phyloP scores from a whole-genome alignment of 2,113 vertebrate species.

The Erythrolamprus reginae region DNA sequence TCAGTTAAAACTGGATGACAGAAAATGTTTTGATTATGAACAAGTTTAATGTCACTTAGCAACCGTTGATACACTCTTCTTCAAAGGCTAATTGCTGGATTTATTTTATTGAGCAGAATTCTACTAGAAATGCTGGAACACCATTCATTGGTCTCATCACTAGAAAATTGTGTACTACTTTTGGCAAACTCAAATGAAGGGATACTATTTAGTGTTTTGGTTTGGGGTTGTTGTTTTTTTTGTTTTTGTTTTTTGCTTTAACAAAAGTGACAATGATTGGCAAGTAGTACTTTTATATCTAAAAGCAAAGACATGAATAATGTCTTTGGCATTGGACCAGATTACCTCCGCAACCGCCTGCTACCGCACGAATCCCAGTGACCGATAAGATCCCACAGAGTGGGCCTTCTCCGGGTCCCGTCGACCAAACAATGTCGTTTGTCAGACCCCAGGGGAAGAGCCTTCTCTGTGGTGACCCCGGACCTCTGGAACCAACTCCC shows the following conservation, averaged over 20 bases:
- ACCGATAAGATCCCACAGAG: no score
- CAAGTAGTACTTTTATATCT: background rate
- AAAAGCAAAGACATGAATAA: background rate
- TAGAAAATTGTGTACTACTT: background rate
- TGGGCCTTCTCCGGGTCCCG: no score
- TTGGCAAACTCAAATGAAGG: background rate
- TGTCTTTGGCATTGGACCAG: no score
- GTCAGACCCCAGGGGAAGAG: no score
- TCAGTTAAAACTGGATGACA: background rate
- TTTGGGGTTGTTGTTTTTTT: no score
- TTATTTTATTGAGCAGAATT: background rate
- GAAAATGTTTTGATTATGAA: background rate
- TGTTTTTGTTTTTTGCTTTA: slow-evolving; percentile 1
- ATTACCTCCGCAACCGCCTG: no score
- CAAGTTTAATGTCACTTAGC: background rate
- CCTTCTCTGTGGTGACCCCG: no score
- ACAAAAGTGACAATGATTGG: background rate
- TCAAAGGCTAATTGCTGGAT: background rate
- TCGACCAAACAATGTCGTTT: no score
- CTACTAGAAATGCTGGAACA: background rate
- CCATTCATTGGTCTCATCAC: background rate
- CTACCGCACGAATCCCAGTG: no score
- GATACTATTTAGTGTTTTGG: background rate
- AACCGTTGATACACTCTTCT: background rate
- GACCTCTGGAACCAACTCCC: no score